Conservation (phyloP, 2,888 invertebrate species). For the Ischnura elegans region DNA sequence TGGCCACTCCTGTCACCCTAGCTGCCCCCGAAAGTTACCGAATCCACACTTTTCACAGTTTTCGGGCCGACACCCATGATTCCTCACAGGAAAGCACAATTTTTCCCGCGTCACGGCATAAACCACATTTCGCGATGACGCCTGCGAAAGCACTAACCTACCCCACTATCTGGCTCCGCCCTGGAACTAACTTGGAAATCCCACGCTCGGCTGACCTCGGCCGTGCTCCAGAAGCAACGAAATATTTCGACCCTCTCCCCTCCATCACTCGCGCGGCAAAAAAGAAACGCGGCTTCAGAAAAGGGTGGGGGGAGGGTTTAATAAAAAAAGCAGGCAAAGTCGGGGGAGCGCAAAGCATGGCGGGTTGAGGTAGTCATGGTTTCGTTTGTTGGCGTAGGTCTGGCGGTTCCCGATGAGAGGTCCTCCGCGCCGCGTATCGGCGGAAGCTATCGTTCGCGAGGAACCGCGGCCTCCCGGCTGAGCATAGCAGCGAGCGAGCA, state of each 20-base stretch:
- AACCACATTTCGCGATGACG: neutral
- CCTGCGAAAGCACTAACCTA: neutral
- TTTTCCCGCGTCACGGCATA: neutral
- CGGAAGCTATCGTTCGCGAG: conserved; percentile 57
- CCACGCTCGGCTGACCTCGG: conserved; percentile 3
- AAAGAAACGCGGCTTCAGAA: neutral
- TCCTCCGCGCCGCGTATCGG: conserved; percentile 44
- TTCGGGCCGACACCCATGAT: neutral
- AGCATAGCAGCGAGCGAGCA: conserved; percentile 29
- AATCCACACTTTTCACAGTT: neutral
- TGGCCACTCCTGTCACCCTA: too few species aligned
- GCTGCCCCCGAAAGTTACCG: neutral
- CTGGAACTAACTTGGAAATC: neutral
- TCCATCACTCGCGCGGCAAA: neutral
- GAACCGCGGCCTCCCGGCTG: conserved; percentile 22
- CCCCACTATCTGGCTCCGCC: neutral
- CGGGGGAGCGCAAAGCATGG: neutral
- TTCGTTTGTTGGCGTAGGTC: conserved; percentile 1
- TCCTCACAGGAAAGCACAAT: neutral
- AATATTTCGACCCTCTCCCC: neutral
- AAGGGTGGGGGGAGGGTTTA: neutral
- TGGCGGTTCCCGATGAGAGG: neutral
- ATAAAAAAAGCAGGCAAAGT: neutral
- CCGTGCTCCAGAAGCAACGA: conserved; percentile 6
- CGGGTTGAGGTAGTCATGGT: conserved; percentile 12